Evolutionary conservation across 2,797 vertebrate species (phyloP), one percentile per base, ranked within the genome.

Genomic region (Myiothlypis chrysogaster): DNA sequence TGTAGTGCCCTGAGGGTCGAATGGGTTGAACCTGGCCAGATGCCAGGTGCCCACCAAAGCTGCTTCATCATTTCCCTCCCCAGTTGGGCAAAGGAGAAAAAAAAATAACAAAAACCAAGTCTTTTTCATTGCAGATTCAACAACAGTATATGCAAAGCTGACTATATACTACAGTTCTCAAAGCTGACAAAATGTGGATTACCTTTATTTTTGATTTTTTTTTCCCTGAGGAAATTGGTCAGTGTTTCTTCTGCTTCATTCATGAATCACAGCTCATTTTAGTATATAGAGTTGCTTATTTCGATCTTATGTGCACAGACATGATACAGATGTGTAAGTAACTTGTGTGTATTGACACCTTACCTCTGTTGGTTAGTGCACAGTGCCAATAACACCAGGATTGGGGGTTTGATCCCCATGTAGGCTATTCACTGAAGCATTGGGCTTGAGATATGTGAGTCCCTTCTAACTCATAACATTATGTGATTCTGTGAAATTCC

Each of bases 351-450:
- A 9, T 72, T 64, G 16, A 3, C 65, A 8, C 24, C 35, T 59
- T 61, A 39, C 6, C n/a, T 53, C 39, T 39, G 16, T 5, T 27
- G 15, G 39, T 44, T 23, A 37, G 23, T 53, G 39, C 12, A 28
- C 7, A 18, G 2, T 30, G 28, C 16, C 46, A 28, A 5, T 8
- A 53, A 39, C 0, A 1, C 15, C 34, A 20, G 28, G n/a, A 13
- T 24, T 52, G n/a, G 16, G 20, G 12, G 7, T 24, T 24, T 52
- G 19, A 37, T 66, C 14, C 6, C n/a, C 6, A 13, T 23, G 10
- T 8, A 9, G 5, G 14, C 5, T 20, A 66, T 37, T 59, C 27
- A 59, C 15, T n/a, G 24, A 59, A 52, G 6, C 0, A 0, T 1
- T 52, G 7, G 14, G 10, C 6, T 66, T 43, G 15, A 25, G 6